Evolutionary conservation across 64 coral and sea anemone species (phyloP).

Genomic region (Actinia equina): DNA sequence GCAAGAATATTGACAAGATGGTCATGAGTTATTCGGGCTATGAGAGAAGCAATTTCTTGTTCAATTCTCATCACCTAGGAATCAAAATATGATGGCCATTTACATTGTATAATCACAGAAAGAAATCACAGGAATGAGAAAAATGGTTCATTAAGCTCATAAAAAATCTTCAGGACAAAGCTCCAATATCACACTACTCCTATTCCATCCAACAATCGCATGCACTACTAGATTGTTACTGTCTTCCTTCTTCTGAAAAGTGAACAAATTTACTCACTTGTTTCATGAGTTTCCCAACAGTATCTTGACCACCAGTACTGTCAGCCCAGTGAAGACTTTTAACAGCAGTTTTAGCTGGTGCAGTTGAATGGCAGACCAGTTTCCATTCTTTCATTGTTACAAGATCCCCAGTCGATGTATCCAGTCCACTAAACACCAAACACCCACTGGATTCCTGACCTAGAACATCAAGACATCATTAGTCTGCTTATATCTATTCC

Average conservation of each 20-base stretch:
- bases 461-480: background rate
- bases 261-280: slow-evolving; percentile 56
- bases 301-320: slow-evolving; percentile 25
- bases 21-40: slow-evolving; percentile 61
- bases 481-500: too few species aligned
- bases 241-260: background rate
- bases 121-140: too few species aligned
- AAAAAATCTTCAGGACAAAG: background rate
- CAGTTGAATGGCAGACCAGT: slow-evolving; percentile 31
- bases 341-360: background rate
- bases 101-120: background rate
- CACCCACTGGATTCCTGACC: slow-evolving; percentile 78
- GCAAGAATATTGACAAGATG: slow-evolving; percentile 86
- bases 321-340: slow-evolving; percentile 30
- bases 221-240: background rate
- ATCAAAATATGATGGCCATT: background rate
- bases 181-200: too few species aligned
- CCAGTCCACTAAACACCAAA: slow-evolving; percentile 72
- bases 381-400: slow-evolving; percentile 83
- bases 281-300: slow-evolving; percentile 61
- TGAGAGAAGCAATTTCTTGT: slow-evolving; percentile 79
- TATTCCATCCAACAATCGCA: too few species aligned
- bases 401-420: slow-evolving; percentile 74
- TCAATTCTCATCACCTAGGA: slow-evolving; percentile 77
- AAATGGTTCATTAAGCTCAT: too few species aligned